phyloP scores from a whole-genome alignment of 2,888 invertebrate genomes.

The Andrena minutula region DNA sequence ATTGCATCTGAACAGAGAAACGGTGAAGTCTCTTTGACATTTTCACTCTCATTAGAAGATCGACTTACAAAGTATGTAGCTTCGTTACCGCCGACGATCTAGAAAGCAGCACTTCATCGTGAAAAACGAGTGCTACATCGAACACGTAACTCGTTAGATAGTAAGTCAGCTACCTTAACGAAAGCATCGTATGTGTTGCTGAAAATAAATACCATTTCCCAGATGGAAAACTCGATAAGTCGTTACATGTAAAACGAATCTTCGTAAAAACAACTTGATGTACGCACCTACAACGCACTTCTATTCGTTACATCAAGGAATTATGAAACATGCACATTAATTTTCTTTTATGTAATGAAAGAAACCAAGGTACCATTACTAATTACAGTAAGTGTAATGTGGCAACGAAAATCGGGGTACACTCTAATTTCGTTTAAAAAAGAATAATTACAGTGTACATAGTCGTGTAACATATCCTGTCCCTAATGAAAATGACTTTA shows the following conservation, averaged over 20 bases:
- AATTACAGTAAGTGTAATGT: neutral
- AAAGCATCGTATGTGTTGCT: neutral
- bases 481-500: no score
- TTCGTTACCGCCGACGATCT: neutral
- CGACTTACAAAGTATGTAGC: neutral
- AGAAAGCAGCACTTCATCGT: neutral
- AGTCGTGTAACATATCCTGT: no score
- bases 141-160: neutral
- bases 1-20: no score
- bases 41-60: neutral
- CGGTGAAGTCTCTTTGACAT: neutral
- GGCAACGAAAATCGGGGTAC: neutral
- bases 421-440: no score
- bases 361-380: neutral
- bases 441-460: no score
- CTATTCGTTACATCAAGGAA: neutral
- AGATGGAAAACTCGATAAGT: slow-evolving; percentile 14
- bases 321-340: neutral
- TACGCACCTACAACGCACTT: neutral
- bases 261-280: neutral
- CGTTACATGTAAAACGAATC: neutral
- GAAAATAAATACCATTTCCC: neutral
- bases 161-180: neutral
- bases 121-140: neutral
- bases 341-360: neutral